Evolutionary conservation across 2,797 vertebrate genomes (phyloP).

Genomic region (Manis crassicaudata): DNA sequence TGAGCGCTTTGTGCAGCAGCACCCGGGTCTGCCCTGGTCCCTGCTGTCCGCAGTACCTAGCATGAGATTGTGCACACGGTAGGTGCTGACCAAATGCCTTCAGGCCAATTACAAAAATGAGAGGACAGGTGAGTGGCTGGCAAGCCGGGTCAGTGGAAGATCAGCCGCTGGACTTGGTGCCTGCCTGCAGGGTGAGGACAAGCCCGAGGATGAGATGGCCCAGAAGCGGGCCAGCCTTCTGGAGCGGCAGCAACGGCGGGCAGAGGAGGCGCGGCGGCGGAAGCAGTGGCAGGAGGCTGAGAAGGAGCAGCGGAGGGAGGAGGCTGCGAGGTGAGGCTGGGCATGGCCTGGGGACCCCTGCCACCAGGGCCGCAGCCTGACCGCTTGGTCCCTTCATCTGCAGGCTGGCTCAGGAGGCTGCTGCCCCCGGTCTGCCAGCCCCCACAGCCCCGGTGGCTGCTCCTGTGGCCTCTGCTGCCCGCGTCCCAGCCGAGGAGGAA

Average conservation of each 20-base stretch:
- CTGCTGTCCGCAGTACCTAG: no score
- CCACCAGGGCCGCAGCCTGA: fast-evolving
- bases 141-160: background rate
- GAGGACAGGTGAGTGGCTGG: background rate
- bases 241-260: constrained; percentile 93
- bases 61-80: background rate
- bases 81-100: background rate
- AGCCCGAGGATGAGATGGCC: constrained; percentile 93
- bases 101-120: background rate
- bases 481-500: constrained; percentile 75
- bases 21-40: background rate
- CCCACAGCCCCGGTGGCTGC: background rate
- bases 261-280: constrained; percentile 90
- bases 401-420: constrained; percentile 84
- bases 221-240: constrained; percentile 91
- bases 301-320: constrained; percentile 90
- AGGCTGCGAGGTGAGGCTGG: constrained; percentile 71
- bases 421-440: fast-evolving
- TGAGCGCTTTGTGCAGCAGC: background rate
- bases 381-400: background rate
- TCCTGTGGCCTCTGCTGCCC: background rate
- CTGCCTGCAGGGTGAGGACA: constrained; percentile 87
- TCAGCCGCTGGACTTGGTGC: background rate
- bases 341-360: fast-evolving
- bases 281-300: constrained; percentile 92